These are phyloP conservation scores for Leucosticte australis DNA, from an alignment of 2,113 vertebrate species.

Conservation along the genomic window DNA sequence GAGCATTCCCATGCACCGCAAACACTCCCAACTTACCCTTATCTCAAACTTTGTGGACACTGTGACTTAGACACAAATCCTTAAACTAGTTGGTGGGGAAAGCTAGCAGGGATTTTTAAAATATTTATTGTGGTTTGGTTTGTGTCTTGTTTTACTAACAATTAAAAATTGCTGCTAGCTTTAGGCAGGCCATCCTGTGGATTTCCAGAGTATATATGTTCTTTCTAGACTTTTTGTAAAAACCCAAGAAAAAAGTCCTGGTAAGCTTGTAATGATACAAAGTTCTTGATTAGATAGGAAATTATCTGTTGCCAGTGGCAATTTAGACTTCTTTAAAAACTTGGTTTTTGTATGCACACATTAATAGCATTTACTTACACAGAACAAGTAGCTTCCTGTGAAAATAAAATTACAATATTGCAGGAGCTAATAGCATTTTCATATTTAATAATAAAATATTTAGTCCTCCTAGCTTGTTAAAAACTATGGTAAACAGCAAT, in stretches of 20 bases:
- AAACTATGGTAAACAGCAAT: not conserved
- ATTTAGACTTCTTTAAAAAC: not conserved
- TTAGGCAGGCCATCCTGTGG: not conserved
- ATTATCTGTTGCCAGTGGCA: not conserved
- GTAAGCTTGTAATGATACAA: not conserved
- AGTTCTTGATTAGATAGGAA: not conserved
- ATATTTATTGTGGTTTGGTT: not conserved
- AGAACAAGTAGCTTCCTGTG: not conserved
- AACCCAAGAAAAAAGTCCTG: not conserved
- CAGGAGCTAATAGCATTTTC: not conserved
- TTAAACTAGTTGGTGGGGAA: not conserved
- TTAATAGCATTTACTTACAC: not conserved
- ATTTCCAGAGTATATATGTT: not conserved
- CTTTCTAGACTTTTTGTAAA: not conserved
- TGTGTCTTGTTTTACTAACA: not conserved
- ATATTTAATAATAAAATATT: not conserved
- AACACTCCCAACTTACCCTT: not conserved
- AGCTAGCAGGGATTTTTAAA: not conserved
- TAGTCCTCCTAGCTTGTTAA: not conserved
- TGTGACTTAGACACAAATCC: not conserved
- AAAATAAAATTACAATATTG: not conserved
- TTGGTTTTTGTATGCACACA: not conserved
- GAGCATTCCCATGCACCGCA: accelerated
- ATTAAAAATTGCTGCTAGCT: not conserved
- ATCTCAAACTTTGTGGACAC: not conserved